Evolutionary conservation across 2,888 invertebrate genomes (phyloP), one percentile per base, ranked within the genome.

Genomic region (Sphaerophoria taeniata): DNA sequence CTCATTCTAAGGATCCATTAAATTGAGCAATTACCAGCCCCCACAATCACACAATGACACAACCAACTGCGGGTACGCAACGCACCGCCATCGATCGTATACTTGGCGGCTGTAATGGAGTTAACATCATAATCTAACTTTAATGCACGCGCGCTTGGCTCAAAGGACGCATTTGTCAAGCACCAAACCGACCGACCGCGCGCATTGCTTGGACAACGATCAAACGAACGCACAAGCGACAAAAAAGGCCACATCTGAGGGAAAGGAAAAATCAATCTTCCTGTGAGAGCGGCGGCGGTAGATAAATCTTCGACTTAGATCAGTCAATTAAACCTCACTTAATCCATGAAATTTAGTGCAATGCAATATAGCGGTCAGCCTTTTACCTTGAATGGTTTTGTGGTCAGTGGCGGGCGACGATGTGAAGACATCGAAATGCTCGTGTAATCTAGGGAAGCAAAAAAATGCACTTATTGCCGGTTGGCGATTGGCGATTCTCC

Each of bases 21-120:
- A 85, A 85, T 85, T 85, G 85, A 85, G 85, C 85, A 85, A 85
- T 85, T 85, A 85, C 85, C 85, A 85, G 81, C 85, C 85, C 85
- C 85, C 85, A 85, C 85, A 85, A 85, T 85, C 85, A 81, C 81
- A 81, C 83, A 79, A 76, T 73, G 70, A 76, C 76, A 81, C 76
- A 81, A 58, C 65, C 70, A 77, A 70, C 33, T 47, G 76, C 70
- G 80, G 69, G 76, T 76, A 24, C 24, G 24, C 24, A 24, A 24
- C 24, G 24, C 24, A 24, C 24, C 24, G 24, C 24, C 24, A 24
- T 24, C 24, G 24, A 24, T 24, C 24, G 24, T 24, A 24, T 24
- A 24, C 24, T 24, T 24, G 24, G 78, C 70, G 81, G 81, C 81
- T 81, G 85, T 76, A 24, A 24, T 24, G 24, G 77, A 85, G 85